phyloP scores from a whole-genome alignment of 2,888 invertebrate species.

The Limnephilus lunatus region DNA sequence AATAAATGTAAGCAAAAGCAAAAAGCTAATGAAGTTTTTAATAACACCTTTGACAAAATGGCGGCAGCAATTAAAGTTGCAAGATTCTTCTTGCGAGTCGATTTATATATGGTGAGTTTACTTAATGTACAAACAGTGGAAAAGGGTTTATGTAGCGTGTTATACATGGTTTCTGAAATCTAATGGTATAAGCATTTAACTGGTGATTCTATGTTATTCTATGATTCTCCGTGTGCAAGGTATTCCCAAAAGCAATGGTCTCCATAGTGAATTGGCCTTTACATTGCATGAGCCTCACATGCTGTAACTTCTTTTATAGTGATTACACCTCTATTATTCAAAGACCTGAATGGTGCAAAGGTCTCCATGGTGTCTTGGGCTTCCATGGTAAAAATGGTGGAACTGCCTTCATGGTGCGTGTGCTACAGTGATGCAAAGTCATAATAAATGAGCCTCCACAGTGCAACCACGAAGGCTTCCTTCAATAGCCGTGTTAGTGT shows the following conservation, averaged over 20 bases:
- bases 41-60: slow-evolving; percentile 41
- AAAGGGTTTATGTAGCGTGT: neutral
- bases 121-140: neutral
- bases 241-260: neutral
- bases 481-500: neutral
- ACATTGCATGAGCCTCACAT: too few relatives aligned
- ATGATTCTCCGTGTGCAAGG: neutral
- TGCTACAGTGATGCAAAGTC: too few relatives aligned
- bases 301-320: too few relatives aligned
- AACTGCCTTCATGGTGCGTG: too few relatives aligned
- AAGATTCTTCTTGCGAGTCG: neutral
- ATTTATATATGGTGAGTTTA: neutral
- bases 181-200: neutral
- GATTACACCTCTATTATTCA: too few relatives aligned
- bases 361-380: too few relatives aligned
- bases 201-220: neutral
- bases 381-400: too few relatives aligned
- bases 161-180: neutral
- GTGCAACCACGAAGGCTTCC: neutral
- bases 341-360: neutral
- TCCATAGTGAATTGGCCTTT: too few relatives aligned
- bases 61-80: neutral
- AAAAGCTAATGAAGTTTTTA: slow-evolving; percentile 9
- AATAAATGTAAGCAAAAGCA: neutral
- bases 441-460: neutral